A percentile compares a stretch with the other conserved stretches of the same genome.
Evolutionary conservation across 2,888 invertebrate species (phyloP).

Genomic region (Cerceris ruficornis): DNA sequence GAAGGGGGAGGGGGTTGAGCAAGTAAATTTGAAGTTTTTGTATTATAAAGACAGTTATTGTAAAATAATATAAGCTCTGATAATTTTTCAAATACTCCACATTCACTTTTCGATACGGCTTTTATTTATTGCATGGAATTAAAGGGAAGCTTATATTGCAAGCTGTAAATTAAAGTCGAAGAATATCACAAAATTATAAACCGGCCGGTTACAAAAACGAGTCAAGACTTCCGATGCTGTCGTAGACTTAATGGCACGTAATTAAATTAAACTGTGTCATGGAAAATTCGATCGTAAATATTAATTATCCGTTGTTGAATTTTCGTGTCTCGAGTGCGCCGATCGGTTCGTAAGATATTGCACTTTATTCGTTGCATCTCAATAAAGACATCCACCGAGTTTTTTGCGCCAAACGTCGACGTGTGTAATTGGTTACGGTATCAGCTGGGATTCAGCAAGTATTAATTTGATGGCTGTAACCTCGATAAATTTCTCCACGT

Average conservation of each 20-base stretch:
- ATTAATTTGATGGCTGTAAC: slow-evolving; percentile 38
- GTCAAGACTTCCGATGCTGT: no score
- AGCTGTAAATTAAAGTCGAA: no score
- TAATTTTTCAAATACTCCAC: no score
- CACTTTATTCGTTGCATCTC: slow-evolving; percentile 1
- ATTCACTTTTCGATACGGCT: no score
- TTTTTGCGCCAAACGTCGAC: slow-evolving; percentile 15
- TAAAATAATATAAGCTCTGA: no score
- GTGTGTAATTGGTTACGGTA: slow-evolving; percentile 25
- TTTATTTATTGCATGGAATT: no score
- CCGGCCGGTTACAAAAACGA: no score
- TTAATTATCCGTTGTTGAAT: neutral
- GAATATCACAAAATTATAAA: no score
- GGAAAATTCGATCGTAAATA: neutral
- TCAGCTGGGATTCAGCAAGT: slow-evolving; percentile 9
- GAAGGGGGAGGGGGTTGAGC: no score
- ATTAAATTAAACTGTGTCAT: neutral
- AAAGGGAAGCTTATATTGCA: no score
- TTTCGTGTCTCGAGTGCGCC: neutral
- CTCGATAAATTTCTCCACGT: slow-evolving; percentile 27
- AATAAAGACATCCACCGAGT: neutral
- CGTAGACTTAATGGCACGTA: neutral
- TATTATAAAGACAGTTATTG: no score
- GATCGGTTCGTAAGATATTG: neutral
- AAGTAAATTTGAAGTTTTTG: no score